Base-by-base conservation (phyloP, 2,888 invertebrate species). In the Sialis fuliginosa region DNA sequence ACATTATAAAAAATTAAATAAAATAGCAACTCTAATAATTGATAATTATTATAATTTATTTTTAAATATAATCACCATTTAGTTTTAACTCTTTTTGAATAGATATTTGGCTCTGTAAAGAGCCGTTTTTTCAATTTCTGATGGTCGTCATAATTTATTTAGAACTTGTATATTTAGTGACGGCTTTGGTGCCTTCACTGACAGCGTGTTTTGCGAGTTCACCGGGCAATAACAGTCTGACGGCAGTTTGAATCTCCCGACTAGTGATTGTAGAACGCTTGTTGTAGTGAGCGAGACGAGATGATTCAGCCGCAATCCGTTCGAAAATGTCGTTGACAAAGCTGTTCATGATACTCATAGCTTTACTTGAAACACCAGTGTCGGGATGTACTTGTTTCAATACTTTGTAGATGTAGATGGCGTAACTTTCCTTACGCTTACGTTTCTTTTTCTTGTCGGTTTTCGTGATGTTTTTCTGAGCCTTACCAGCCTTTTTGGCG, bases 251-350 rank as follows among this genome's bases (percentile, higher is more conserved):
- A 8, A 86, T 72, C 53, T 85, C 83, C 47, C 77, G 67, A 51
- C 75, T 77, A 1, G 75, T 22, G 22, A 22, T 22, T 22, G 22
- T 22, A 2, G 22, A 22, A 22, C 22, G 22, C 22, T 22, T 22
- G 4, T 22, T 22, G 22, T 22, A 22, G 22, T 22, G 22, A 22
- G 22, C 22, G 22, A 22, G 22, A 22, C 22, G 22, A 22, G 22
- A 22, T 2, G 22, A 22, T 22, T 22, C 22, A 4, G 22, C 22
- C 22, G 22, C 81, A 41, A 85, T 22, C 40, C 76, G 72, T 59
- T 85, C 81, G 55, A 86, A 69, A 56, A 81, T 76, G 54, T 86
- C 83, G 53, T 77, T 79, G 1, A 85, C 77, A 51, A 84, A 84
- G 55, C 75, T 76, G 80, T 22, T 22, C 22, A 22, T 22, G 22